Conservation (phyloP, 2,888 invertebrate species). For the Hemaris fuciformis region DNA sequence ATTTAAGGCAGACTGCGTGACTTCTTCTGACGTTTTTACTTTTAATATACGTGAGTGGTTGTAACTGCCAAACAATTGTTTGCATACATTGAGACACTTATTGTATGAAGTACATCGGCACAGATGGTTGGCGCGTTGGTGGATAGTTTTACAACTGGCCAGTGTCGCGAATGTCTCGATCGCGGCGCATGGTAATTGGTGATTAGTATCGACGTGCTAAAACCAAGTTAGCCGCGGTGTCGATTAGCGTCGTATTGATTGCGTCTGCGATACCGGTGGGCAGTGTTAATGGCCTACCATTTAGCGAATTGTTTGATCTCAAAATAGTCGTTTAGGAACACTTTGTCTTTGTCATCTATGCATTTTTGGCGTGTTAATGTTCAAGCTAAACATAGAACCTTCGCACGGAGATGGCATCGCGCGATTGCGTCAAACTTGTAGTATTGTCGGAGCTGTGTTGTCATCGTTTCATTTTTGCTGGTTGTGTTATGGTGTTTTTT, state of each 20-base stretch:
- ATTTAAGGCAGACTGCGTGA: constrained; percentile 19
- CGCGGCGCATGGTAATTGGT: constrained; percentile 60
- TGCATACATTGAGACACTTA: background rate
- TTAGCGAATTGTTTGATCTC: constrained; percentile 64
- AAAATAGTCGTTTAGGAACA: constrained; percentile 62
- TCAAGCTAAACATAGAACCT: constrained; percentile 47
- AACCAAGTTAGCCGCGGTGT: constrained; percentile 57
- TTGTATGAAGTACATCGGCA: background rate
- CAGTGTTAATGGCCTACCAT: constrained; percentile 65
- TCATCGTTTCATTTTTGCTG: constrained; percentile 64
- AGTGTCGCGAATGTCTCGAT: constrained; percentile 45
- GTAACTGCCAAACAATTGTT: background rate
- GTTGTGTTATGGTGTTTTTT: constrained; percentile 60
- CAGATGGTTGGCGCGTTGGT: background rate
- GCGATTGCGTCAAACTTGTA: constrained; percentile 63
- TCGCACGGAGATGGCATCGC: constrained; percentile 40
- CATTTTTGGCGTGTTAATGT: constrained; percentile 67
- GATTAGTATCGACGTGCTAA: constrained; percentile 73
- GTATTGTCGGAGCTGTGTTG: constrained; percentile 57
- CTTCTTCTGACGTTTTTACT: background rate
- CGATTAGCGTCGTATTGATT: constrained; percentile 67
- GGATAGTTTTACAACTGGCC: constrained; percentile 5
- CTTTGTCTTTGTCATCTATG: constrained; percentile 68
- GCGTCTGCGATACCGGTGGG: constrained; percentile 59
- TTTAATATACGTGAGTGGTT: constrained; percentile 3